Evolutionary conservation across 2,113 vertebrate species (phyloP).

Genomic region (Notarius lentiginosus): DNA sequence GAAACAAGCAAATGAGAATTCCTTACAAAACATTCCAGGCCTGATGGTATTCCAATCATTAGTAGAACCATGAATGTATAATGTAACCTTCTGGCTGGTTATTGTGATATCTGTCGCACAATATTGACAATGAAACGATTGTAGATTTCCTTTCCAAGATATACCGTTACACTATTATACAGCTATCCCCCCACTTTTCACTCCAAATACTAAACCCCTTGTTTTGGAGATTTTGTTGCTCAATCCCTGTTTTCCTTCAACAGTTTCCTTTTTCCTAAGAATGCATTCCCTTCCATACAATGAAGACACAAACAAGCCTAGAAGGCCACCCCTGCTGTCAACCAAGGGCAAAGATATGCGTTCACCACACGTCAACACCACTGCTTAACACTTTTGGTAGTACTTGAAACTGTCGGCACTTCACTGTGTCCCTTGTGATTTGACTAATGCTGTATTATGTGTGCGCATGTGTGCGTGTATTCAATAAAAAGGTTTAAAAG

Average conservation of each 20-base stretch:
- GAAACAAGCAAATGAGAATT: background rate
- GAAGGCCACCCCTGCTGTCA: constrained; percentile 28
- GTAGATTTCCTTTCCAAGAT: background rate
- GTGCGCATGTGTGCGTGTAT: constrained; percentile 44
- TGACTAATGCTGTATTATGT: constrained; percentile 48
- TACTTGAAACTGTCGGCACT: constrained; percentile 46
- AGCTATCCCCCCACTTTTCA: background rate
- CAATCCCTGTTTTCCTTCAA: background rate
- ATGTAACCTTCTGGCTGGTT: background rate
- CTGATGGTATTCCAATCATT: background rate
- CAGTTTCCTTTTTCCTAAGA: constrained; percentile 21
- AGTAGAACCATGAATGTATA: background rate
- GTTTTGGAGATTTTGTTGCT: background rate
- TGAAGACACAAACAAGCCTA: constrained; percentile 21
- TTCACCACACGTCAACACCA: constrained; percentile 10
- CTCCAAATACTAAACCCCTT: background rate
- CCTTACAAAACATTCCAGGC: background rate
- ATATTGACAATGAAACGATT: background rate
- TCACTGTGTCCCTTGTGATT: constrained; percentile 44
- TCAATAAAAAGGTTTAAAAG: constrained; percentile 41
- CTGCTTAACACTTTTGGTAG: constrained; percentile 31
- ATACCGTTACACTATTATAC: background rate
- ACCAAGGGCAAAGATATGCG: constrained; percentile 28
- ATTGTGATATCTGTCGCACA: background rate
- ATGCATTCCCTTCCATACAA: background rate